A percentile compares a stretch with the other conserved stretches of the same genome.
Evolutionary conservation across 2,888 invertebrate genomes (phyloP).

Genomic region (Acronicta alni): DNA sequence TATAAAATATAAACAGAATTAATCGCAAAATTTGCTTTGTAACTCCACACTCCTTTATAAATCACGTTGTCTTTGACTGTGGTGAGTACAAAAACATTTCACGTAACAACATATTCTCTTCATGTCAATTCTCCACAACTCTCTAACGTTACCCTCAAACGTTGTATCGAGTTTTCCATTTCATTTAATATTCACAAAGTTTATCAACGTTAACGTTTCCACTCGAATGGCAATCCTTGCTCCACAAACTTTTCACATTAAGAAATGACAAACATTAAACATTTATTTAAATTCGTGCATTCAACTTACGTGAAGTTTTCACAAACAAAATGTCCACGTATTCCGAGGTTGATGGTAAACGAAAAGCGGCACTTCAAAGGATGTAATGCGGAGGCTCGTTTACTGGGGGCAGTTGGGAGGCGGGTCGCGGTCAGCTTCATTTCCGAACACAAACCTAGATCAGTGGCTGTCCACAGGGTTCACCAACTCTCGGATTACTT

Average conservation of each 20-base stretch:
- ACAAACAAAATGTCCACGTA: conserved; percentile 61
- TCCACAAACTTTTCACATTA: conserved; percentile 56
- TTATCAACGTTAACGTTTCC: conserved; percentile 56
- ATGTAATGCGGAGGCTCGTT: conserved; percentile 59
- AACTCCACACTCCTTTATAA: neutral
- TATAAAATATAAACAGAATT: neutral
- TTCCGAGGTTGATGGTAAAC: conserved; percentile 52
- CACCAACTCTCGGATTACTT: conserved; percentile 30
- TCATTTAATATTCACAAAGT: conserved; percentile 56
- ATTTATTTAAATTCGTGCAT: conserved; percentile 50
- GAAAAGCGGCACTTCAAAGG: conserved; percentile 68
- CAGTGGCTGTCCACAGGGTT: conserved; percentile 48
- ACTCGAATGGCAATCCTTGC: conserved; percentile 49
- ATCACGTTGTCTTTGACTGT: neutral
- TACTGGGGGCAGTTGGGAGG: conserved; percentile 48
- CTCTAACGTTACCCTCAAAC: conserved; percentile 38
- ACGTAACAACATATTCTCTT: conserved; percentile 19
- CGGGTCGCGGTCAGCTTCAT: conserved; percentile 61
- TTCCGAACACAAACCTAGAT: conserved; percentile 58
- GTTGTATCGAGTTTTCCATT: conserved; percentile 54
- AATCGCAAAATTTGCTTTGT: neutral
- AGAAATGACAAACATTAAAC: conserved; percentile 56
- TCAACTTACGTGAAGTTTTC: conserved; percentile 53
- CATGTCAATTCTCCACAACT: conserved; percentile 26
- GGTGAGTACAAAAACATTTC: conserved; percentile 16